phyloP scores from a whole-genome alignment of 2,888 invertebrate genomes.

The Heliconius ismenius region DNA sequence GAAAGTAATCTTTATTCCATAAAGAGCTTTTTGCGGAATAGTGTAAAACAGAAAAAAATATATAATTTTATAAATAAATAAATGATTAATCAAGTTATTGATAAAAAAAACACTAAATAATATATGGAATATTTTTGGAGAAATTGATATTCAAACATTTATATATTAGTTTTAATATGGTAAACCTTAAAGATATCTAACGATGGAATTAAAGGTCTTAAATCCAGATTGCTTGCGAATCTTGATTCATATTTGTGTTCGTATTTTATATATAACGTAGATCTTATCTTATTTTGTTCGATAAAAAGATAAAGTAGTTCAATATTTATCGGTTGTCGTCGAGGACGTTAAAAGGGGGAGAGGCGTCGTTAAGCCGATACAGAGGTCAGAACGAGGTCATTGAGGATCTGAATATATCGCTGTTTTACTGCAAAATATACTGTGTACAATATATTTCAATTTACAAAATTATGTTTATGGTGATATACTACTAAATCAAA shows the following conservation, averaged over 20 bases:
- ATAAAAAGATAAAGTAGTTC: conserved; percentile 40
- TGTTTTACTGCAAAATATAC: conserved; percentile 40
- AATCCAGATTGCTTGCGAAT: too few relatives aligned
- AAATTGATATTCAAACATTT: too few relatives aligned
- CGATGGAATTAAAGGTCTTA: too few relatives aligned
- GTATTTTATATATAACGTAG: neutral
- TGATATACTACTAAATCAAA: conserved; percentile 5
- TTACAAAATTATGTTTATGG: conserved; percentile 18
- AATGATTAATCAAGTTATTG: too few relatives aligned
- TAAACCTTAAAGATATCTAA: too few relatives aligned
- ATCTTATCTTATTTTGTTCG: conserved; percentile 33
- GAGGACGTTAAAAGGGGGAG: conserved; percentile 46
- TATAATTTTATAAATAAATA: too few relatives aligned
- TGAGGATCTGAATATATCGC: conserved; percentile 42
- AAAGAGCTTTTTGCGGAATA: too few relatives aligned
- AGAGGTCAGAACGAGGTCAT: conserved; percentile 46
- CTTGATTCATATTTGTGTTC: neutral
- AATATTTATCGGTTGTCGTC: conserved; percentile 48
- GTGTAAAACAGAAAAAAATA: too few relatives aligned
- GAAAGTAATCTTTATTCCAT: too few relatives aligned
- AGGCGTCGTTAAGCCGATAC: conserved; percentile 47
- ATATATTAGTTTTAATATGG: too few relatives aligned
- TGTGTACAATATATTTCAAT: conserved; percentile 26
- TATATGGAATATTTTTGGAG: too few relatives aligned
- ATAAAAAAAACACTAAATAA: too few relatives aligned